Percentiles rank a stretch among this genome's conserved stretches.
phyloP scores from a whole-genome alignment of 2,113 vertebrate species.

The Struthidea cinerea region DNA sequence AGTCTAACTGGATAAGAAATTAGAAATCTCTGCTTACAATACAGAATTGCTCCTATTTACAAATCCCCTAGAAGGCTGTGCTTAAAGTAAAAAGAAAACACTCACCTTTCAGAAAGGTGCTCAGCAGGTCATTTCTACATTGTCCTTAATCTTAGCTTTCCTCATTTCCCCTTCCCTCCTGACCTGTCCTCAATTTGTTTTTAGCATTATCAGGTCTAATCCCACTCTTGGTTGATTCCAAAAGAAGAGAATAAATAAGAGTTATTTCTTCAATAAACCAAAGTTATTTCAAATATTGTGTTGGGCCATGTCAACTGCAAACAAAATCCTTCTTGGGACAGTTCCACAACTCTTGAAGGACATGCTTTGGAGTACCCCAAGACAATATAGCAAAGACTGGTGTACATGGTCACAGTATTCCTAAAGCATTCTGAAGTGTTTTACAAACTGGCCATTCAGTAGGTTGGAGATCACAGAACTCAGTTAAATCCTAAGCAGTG shows the following conservation, averaged over 20 bases:
- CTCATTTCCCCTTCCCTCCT: not conserved
- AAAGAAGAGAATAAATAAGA: not conserved
- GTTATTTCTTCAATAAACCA: not conserved
- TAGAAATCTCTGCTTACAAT: not conserved
- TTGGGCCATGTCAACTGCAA: not conserved
- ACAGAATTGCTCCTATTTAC: not conserved
- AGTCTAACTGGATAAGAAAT: not conserved
- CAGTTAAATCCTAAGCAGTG: not conserved
- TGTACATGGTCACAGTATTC: not conserved
- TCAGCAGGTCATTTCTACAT: not conserved
- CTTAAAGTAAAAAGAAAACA: not conserved
- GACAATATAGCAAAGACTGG: not conserved
- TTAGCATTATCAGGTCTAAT: not conserved
- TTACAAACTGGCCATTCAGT: not conserved
- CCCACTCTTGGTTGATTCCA: not conserved
- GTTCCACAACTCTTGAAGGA: not conserved
- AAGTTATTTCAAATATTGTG: not conserved
- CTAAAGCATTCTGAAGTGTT: not conserved
- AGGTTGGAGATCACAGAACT: not conserved
- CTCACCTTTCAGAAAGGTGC: not conserved
- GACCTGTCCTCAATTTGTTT: not conserved
- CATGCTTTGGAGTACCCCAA: not conserved
- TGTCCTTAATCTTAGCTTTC: not conserved
- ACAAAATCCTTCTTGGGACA: not conserved
- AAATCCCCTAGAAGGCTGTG: not conserved